Base-by-base conservation (phyloP, 2,888 invertebrate genomes). In the Cactoblastis cactorum region DNA sequence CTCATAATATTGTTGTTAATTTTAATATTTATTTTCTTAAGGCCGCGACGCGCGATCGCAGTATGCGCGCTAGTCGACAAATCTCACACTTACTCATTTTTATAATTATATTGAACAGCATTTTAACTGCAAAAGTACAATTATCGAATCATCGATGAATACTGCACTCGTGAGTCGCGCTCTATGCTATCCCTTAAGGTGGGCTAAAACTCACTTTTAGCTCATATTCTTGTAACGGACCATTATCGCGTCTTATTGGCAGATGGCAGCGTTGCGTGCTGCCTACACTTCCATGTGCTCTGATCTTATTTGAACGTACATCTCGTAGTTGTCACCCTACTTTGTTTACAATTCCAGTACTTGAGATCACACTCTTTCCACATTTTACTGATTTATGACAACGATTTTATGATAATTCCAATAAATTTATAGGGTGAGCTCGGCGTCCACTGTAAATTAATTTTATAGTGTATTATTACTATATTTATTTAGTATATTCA, bases 1-100 rank as follows among this genome's bases (percentile, higher is more conserved):
- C 87, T 88, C 88, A 86, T 85, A 80, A 72, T 77, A 67, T 86
- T 86, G 84, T 87, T 87, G 78, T 86, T 83, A 80, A 76, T 83
- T 82, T 81, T 78, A 74, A 74, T 80, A 17, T 69, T 75, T 74
- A 65, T 71, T 66, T 62, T 70, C 57, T 62, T 55, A 53, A 56
- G 54, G 52, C 45, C 38, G 54, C 43, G 49, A 53, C 53, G 35
- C 43, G 14, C 49, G 52, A 50, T 49, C 28, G 45, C 54, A 51
- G 58, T 55, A 34, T 45, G 54, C 32, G 50, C 19, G 41, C 45
- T 43, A 33, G 28, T 46, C 45, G 15, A 24, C 46, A 35, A 35
- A 47, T 15, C 35, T 47, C 35, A 33, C 15, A 34, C 15, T 22
- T 11, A 35, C 34, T 35, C 34, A 35, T 47, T 35, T 37, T 14